Percentiles rank a stretch among this genome's conserved stretches.
Evolutionary conservation across 2,888 invertebrate species (phyloP).

Genomic region (Acanthopleura granulata): DNA sequence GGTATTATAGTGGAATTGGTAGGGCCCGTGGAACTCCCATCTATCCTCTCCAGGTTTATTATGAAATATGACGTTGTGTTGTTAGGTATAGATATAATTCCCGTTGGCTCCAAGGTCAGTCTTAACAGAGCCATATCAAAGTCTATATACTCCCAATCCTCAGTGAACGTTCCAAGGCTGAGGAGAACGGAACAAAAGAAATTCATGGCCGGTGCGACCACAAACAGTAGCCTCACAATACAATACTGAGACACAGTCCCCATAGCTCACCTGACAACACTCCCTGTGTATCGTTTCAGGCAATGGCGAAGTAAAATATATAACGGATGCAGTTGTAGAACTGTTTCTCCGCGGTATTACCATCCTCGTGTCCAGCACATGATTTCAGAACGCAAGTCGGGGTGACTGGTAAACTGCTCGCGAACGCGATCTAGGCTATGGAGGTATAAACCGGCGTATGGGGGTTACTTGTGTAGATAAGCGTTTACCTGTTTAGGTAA

Average conservation of each 20-base stretch:
- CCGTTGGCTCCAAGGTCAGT: slow-evolving; percentile 5
- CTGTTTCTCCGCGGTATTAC: too few species aligned
- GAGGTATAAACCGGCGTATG: too few species aligned
- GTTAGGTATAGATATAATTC: background rate
- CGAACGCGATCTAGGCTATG: too few species aligned
- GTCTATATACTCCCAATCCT: slow-evolving; percentile 16
- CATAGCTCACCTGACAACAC: background rate
- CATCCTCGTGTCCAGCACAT: too few species aligned
- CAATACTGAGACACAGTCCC: slow-evolving; percentile 5
- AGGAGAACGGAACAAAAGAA: background rate
- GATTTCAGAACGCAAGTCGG: too few species aligned
- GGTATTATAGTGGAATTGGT: background rate
- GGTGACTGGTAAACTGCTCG: too few species aligned
- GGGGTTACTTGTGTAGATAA: too few species aligned
- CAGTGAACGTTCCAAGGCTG: slow-evolving; percentile 2
- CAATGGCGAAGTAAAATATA: too few species aligned
- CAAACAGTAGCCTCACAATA: background rate
- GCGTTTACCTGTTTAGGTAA: too few species aligned
- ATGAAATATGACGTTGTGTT: slow-evolving; percentile 13
- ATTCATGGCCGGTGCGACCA: slow-evolving; percentile 2
- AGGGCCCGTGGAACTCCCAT: background rate
- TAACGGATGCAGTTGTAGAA: too few species aligned
- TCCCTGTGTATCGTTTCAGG: too few species aligned
- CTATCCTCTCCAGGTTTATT: background rate
- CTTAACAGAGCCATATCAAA: background rate